phyloP scores from a whole-genome alignment of 2,888 invertebrate species.

The Scaptomyza polygonia region DNA sequence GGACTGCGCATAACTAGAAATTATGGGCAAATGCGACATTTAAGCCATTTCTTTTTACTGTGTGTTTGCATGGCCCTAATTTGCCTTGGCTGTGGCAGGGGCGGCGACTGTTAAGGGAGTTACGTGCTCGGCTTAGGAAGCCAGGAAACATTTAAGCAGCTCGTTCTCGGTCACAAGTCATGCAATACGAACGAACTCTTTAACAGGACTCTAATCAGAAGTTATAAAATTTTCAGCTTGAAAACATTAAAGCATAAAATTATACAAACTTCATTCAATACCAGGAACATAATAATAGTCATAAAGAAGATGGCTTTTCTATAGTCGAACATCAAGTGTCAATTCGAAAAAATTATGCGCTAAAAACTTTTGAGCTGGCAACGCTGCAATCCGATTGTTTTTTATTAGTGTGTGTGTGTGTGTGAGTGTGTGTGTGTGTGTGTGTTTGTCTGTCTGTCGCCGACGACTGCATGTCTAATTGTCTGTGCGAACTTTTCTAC shows the following conservation, averaged over 20 bases:
- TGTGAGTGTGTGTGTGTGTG: conserved; percentile 30
- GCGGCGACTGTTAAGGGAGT: neutral
- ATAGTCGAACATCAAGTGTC: conserved; percentile 13
- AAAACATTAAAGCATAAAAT: conserved; percentile 14
- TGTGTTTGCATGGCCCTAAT: conserved; percentile 68
- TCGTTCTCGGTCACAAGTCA: conserved; percentile 47
- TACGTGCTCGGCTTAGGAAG: conserved; percentile 19
- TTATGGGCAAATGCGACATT: conserved; percentile 80
- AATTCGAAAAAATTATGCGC: conserved; percentile 49
- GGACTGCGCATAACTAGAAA: conserved; percentile 70
- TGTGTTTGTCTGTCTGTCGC: conserved; percentile 48
- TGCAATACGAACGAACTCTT: conserved; percentile 71
- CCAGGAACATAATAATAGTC: conserved; percentile 36
- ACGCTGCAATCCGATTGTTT: conserved; percentile 49
- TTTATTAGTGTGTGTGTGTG: conserved; percentile 29
- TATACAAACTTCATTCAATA: conserved; percentile 16
- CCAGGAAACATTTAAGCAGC: conserved; percentile 33
- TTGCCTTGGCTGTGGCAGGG: conserved; percentile 34
- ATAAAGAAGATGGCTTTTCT: conserved; percentile 47
- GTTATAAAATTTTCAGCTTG: conserved; percentile 42
- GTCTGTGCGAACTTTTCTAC: conserved; percentile 69
- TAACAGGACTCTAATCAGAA: conserved; percentile 45
- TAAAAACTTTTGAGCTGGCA: conserved; percentile 47
- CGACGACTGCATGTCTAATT: conserved; percentile 72
- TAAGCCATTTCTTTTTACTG: conserved; percentile 74